These are phyloP conservation scores for Phytoseiulus persimilis DNA, from an alignment of 2,888 invertebrate species.

Conservation along the genomic window DNA sequence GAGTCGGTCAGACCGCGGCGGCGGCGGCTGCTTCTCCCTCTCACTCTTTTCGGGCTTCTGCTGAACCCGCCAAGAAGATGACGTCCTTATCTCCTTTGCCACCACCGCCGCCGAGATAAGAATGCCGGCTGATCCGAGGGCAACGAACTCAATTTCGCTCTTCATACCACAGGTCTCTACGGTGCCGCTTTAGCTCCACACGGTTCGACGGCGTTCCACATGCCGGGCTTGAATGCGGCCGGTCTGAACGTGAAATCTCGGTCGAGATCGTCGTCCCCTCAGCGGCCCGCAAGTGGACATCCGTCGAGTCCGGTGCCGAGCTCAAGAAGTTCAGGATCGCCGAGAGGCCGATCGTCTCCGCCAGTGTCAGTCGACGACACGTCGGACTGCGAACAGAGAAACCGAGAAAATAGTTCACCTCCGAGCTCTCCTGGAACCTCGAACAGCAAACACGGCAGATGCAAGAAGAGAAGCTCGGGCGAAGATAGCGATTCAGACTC, in stretches of 20 bases:
- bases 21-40: too few relatives aligned
- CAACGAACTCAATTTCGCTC: neutral
- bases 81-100: neutral
- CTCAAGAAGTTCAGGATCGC: constrained; percentile 25
- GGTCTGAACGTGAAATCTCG: constrained; percentile 8
- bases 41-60: neutral
- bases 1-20: too few relatives aligned
- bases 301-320: constrained; percentile 33
- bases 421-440: constrained; percentile 29
- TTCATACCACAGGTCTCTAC: constrained; percentile 19
- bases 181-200: constrained; percentile 26
- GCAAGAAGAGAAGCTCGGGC: constrained; percentile 30
- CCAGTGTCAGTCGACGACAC: constrained; percentile 22
- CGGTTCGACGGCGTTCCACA: constrained; percentile 37
- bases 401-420: constrained; percentile 10
- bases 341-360: constrained; percentile 7
- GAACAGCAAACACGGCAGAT: neutral
- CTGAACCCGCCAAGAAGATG: neutral
- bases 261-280: constrained; percentile 22
- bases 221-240: constrained; percentile 8
- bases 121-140: neutral
- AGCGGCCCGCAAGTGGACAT: constrained; percentile 27
- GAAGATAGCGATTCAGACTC: constrained; percentile 21
- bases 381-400: constrained; percentile 27
- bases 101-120: neutral